Percentiles rank a stretch among this genome's conserved stretches.
These are phyloP conservation scores for Hirtodrosophila confusa DNA, from an alignment of 2,888 invertebrate genomes.

Conservation along the genomic window DNA sequence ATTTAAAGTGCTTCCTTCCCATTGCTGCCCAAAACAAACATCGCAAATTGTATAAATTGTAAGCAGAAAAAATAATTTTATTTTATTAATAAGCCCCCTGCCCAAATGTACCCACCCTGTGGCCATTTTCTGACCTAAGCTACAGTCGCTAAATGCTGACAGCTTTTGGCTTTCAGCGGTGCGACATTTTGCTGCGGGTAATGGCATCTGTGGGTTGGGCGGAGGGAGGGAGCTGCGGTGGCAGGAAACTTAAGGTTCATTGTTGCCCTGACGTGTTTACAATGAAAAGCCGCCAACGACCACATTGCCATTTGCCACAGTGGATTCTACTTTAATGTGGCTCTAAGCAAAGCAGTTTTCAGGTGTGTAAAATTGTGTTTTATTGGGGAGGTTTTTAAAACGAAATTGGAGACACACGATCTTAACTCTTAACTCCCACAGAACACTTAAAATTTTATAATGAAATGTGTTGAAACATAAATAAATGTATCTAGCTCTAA, in stretches of 20 bases:
- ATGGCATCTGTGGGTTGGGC: conserved; percentile 11
- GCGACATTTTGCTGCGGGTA: conserved; percentile 29
- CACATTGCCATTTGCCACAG: conserved; percentile 41
- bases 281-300: conserved; percentile 24
- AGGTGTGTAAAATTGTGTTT: neutral
- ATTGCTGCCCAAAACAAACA: conserved; percentile 13
- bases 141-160: conserved; percentile 54
- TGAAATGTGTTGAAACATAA: too few relatives aligned
- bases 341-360: conserved; percentile 1
- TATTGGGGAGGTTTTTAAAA: neutral
- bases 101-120: conserved; percentile 29
- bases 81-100: conserved; percentile 41
- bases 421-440: too few relatives aligned
- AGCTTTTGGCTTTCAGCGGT: conserved; percentile 58
- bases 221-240: neutral
- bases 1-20: conserved; percentile 33
- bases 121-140: conserved; percentile 40
- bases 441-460: too few relatives aligned
- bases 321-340: conserved; percentile 33
- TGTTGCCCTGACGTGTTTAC: conserved; percentile 45
- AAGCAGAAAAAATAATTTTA: conserved; percentile 37
- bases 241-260: conserved; percentile 13
- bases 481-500: too few relatives aligned
- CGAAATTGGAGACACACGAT: too few relatives aligned
- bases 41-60: conserved; percentile 39